These are phyloP conservation scores for Apamea epomidion DNA, from an alignment of 2,888 invertebrate genomes.

Conservation along the genomic window DNA sequence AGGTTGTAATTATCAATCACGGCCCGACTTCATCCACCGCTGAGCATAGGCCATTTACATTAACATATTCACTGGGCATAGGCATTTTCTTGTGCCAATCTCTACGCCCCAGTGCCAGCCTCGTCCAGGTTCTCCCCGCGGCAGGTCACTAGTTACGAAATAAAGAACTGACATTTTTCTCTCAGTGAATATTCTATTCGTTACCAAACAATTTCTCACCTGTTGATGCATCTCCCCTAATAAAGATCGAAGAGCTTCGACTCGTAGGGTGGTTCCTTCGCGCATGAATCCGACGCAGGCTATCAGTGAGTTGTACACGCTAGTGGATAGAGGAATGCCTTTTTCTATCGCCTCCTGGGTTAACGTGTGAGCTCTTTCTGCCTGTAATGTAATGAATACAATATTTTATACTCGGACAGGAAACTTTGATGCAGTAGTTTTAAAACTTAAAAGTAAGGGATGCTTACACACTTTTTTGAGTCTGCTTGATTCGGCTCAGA, in stretches of 20 bases:
- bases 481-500: not conserved
- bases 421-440: not conserved
- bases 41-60: not conserved
- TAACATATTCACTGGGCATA: no score
- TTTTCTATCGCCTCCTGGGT: constrained; percentile 92
- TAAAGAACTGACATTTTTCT: not conserved
- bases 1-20: not conserved
- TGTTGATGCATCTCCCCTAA: constrained; percentile 92
- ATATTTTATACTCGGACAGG: not conserved
- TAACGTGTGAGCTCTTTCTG: constrained; percentile 92
- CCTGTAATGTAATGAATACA: constrained; percentile 78
- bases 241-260: constrained; percentile 91
- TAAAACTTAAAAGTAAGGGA: not conserved
- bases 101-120: not conserved
- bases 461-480: not conserved
- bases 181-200: not conserved
- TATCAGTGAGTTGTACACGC: constrained; percentile 93
- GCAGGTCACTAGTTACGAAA: not conserved
- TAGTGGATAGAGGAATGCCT: constrained; percentile 91
- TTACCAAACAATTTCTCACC: constrained; percentile 67
- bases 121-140: not conserved
- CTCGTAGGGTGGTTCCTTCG: constrained; percentile 92
- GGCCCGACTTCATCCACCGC: not conserved
- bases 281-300: constrained; percentile 91
- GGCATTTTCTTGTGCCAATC: not conserved